Base-by-base conservation (phyloP, 2,888 invertebrate genomes). In the Oconnorella tubifera region DNA sequence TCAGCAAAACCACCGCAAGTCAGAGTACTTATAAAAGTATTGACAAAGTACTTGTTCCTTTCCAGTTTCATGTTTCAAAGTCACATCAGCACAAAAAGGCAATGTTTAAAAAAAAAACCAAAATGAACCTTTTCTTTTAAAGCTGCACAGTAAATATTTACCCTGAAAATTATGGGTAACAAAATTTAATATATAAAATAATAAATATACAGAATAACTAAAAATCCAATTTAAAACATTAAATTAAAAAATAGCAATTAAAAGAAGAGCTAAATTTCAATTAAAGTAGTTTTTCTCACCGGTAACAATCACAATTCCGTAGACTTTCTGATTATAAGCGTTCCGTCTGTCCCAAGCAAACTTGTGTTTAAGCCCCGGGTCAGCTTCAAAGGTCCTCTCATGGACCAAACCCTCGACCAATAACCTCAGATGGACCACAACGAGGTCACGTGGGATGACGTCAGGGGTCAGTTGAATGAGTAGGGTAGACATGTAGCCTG, bases 321-420 rank as follows among this genome's bases (percentile, higher is more conserved):
- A 97, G 6, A 98, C 97, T 85, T 94, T 95, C 84, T 97, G 96
- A 78, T 92, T 91, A 84, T 98, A 99, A 51, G 96, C 95, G 82
- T 99, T 98, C 69, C 93, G 86, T 82, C 96, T 92, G 83, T 96
- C 95, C 99, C 99, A 99, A 1, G 95, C 92, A 80, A 96, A 99
- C 3, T 92, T 93, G 82, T 96, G 95, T 60, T 91, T 91, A 66
- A 99, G 85, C 79, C 93, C 91, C 0, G 96, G 92, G 82, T 96
- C 96, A 0, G 98, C 96, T 83, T 97, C 97, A 82, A 98, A 96
- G 0, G 90, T 89, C 82, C 91, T 90, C 19, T 92, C 90, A 82
- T 56, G 91, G n/a, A 93, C 85, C 1, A 92, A 91, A 3, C 97
- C 96, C 83, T 96, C 95, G 66, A 95, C 92, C 78, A 75, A 75